Percentiles rank a stretch among this genome's conserved stretches.
Evolutionary conservation across 2,888 invertebrate genomes (phyloP).

Genomic region (Chloromyia formosa): DNA sequence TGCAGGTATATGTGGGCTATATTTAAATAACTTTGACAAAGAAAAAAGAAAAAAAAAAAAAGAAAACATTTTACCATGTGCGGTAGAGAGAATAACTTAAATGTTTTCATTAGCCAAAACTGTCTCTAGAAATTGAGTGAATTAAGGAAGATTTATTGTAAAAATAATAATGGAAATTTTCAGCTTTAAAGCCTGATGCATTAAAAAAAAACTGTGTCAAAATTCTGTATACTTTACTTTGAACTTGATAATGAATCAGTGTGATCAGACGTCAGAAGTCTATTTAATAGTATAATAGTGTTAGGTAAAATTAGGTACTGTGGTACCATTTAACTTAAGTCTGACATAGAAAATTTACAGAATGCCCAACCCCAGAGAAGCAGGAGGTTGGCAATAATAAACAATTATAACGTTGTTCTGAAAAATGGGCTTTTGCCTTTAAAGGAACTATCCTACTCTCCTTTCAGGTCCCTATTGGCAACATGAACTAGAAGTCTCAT

Average conservation of each 20-base stretch:
- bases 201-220: conserved; percentile 12
- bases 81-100: not conserved
- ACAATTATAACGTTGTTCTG: no score
- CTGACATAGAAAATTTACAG: no score
- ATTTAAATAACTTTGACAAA: conserved; percentile 24
- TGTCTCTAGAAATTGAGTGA: not conserved
- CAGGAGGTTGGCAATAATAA: no score
- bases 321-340: no score
- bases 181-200: not conserved
- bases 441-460: no score
- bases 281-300: no score
- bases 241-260: conserved; percentile 34
- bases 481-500: no score
- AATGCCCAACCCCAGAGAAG: no score
- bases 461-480: no score
- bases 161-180: conserved; percentile 11
- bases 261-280: no score
- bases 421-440: no score
- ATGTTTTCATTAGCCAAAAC: not conserved
- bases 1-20: conserved; percentile 40
- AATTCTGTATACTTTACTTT: not conserved
- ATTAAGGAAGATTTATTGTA: not conserved
- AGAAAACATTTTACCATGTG: not conserved
- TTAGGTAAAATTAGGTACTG: no score
- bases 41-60: conserved; percentile 4